Conservation (phyloP, 92 coral and sea anemone species). For the Bergia sp. region DNA sequence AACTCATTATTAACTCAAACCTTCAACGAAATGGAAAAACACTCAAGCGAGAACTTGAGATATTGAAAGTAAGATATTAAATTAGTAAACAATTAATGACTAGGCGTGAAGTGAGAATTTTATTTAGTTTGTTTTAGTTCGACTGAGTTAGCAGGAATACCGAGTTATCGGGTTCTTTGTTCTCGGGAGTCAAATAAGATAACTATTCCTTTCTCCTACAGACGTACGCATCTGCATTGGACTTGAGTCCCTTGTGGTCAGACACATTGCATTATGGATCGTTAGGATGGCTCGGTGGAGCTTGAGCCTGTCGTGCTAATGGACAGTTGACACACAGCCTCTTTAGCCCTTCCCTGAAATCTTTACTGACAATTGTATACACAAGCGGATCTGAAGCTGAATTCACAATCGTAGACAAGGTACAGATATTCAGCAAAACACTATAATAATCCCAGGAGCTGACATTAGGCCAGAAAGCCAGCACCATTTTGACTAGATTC, state of each 20-base stretch:
- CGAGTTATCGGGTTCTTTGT: too few relatives aligned
- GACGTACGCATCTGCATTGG: background rate
- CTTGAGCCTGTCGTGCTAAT: background rate
- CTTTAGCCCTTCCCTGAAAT: slow-evolving; percentile 28
- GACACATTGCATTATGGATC: background rate
- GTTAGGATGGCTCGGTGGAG: background rate
- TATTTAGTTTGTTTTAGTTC: too few relatives aligned
- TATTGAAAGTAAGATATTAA: too few relatives aligned
- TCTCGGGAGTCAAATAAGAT: too few relatives aligned
- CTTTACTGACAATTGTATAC: slow-evolving; percentile 32
- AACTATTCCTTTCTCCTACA: too few relatives aligned
- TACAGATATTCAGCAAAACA: slow-evolving; percentile 24
- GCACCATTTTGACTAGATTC: slow-evolving; percentile 6
- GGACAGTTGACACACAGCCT: slow-evolving; percentile 1
- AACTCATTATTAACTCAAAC: too few relatives aligned
- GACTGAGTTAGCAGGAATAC: too few relatives aligned
- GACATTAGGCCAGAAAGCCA: background rate
- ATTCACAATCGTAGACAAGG: slow-evolving; percentile 29
- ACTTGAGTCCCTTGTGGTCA: background rate
- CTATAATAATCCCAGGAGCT: background rate
- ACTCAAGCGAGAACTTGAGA: too few relatives aligned
- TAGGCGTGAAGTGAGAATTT: too few relatives aligned
- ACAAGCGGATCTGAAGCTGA: slow-evolving; percentile 40
- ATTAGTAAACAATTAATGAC: too few relatives aligned
- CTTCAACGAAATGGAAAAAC: too few relatives aligned